Conservation (phyloP, 2,113 vertebrate genomes). For the Probosciger aterrimus region DNA sequence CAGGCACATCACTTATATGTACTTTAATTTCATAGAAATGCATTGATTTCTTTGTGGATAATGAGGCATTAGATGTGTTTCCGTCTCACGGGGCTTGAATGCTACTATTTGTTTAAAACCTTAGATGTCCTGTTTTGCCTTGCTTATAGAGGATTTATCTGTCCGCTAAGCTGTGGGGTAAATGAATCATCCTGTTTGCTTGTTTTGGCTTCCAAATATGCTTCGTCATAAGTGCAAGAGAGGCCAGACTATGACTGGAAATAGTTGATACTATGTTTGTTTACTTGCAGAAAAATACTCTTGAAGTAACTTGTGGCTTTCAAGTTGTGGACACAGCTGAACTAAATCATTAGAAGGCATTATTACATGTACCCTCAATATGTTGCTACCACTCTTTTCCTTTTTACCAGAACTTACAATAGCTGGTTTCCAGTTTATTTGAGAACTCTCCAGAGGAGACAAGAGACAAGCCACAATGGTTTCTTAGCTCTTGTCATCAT, state of each 20-base stretch:
- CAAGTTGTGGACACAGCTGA: neutral
- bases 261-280: neutral
- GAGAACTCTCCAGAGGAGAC: neutral
- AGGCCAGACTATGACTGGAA: slow-evolving; percentile 27
- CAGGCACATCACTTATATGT: neutral
- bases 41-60: neutral
- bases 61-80: neutral
- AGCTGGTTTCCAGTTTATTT: neutral
- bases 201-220: slow-evolving; percentile 15
- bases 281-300: neutral
- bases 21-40: neutral
- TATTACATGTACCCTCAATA: neutral
- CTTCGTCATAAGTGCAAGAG: neutral
- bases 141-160: neutral
- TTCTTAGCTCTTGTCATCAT: neutral
- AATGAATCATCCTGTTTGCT: slow-evolving; percentile 44
- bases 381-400: neutral
- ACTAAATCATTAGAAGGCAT: neutral
- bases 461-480: neutral
- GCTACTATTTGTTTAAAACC: neutral
- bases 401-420: neutral
- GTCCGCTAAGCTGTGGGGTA: neutral
- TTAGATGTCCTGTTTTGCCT: neutral
- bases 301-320: neutral
- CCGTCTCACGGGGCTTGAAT: accelerated